These are phyloP conservation scores for Synchiropus splendidus DNA, from an alignment of 2,113 vertebrate genomes.

Conservation along the genomic window DNA sequence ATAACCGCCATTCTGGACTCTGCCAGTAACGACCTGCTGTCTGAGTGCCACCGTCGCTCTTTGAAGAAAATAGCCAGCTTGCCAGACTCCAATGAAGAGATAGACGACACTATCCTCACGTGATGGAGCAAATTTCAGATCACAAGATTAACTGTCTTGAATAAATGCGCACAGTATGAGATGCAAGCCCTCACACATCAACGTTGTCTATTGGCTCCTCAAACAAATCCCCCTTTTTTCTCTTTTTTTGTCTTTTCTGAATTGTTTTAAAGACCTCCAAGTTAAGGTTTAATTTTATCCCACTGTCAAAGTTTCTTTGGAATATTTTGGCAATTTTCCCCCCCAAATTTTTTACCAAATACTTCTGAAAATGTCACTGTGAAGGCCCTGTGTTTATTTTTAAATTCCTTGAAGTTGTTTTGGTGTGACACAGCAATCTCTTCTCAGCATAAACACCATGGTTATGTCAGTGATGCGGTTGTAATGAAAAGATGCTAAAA, in stretches of 20 bases:
- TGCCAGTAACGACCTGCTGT: conserved; percentile 86
- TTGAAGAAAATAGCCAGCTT: conserved; percentile 84
- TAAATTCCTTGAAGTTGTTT: conserved; percentile 26
- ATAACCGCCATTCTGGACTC: conserved; percentile 84
- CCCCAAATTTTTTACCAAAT: conserved; percentile 45
- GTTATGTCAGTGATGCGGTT: conserved; percentile 41
- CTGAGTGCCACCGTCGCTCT: conserved; percentile 84
- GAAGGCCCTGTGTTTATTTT: conserved; percentile 39
- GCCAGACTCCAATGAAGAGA: conserved; percentile 84
- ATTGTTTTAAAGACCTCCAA: conserved; percentile 38
- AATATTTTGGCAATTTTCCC: conserved; percentile 9
- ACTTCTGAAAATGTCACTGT: conserved; percentile 12
- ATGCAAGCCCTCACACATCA: conserved; percentile 29
- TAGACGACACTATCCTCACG: conserved; percentile 94
- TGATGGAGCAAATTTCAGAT: conserved; percentile 60
- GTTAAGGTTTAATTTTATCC: conserved; percentile 18
- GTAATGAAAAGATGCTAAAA: conserved; percentile 44
- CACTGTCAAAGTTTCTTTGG: conserved; percentile 3
- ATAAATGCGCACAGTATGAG: conserved; percentile 19
- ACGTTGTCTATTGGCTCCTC: conserved; percentile 2
- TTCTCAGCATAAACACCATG: conserved; percentile 30
- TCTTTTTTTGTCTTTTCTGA: neutral
- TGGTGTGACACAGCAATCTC: conserved; percentile 21
- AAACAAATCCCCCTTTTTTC: neutral
- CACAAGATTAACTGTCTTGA: conserved; percentile 13